phyloP scores from a whole-genome alignment of 2,888 invertebrate genomes.

The Antheraea yamamai region DNA sequence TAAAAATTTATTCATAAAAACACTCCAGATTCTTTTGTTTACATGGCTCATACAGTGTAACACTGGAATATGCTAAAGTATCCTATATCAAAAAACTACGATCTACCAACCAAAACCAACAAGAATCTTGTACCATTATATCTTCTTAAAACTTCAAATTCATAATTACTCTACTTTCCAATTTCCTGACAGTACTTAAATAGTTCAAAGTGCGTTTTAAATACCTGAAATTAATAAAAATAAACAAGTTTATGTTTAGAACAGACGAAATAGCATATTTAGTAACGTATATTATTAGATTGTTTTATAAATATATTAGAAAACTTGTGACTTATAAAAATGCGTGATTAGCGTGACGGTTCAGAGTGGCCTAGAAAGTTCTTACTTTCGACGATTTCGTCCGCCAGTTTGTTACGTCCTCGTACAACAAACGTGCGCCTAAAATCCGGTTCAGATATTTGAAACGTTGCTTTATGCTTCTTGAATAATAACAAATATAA shows the following conservation, averaged over 20 bases:
- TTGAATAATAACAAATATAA: constrained; percentile 17
- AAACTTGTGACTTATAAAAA: constrained; percentile 65
- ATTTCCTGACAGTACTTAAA: not conserved
- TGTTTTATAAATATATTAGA: constrained; percentile 50
- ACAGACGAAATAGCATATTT: not conserved
- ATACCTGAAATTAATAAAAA: not conserved
- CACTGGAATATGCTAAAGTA: no score
- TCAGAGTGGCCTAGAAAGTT: constrained; percentile 74
- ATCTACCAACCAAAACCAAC: no score
- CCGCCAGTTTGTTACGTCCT: constrained; percentile 41
- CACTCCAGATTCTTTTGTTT: not conserved
- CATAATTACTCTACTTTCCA: not conserved
- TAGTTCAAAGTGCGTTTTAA: not conserved
- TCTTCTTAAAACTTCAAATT: not conserved
- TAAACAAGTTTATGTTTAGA: not conserved
- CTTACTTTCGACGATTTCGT: constrained; percentile 66
- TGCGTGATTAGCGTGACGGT: constrained; percentile 70
- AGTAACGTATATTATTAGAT: constrained; percentile 25
- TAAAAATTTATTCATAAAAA: no score
- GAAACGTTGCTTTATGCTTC: constrained; percentile 20
- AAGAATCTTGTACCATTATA: not conserved
- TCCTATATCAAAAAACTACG: no score
- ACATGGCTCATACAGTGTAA: not conserved
- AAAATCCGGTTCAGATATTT: constrained; percentile 70
- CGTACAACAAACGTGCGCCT: constrained; percentile 49